Base-by-base conservation (phyloP, 2,888 invertebrate species). In the Volucella inanis region DNA sequence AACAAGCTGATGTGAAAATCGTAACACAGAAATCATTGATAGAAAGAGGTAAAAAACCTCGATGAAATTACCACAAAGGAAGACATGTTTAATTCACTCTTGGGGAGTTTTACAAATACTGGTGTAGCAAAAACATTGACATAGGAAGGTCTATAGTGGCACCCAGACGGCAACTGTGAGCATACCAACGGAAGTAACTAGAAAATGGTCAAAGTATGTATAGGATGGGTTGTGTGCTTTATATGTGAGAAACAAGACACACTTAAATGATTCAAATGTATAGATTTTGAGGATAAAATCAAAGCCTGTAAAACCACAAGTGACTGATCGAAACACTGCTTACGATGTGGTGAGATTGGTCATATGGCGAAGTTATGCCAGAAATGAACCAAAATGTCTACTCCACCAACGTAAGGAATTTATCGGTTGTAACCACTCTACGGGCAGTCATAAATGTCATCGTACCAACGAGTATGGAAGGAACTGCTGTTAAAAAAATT, bases 371-470 rank as follows among this genome's bases (percentile, higher is more conserved):
- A 54, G 54, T 31, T n/a, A n/a, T n/a, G n/a, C n/a, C n/a, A n/a
- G n/a, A n/a, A 31, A 54, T 18, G 31, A 18, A 15, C 54, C 18
- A 54, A 54, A 2, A 54, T 54, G 18, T 15, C 18, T 22, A 54
- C 6, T 54, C 54, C 31, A 31, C 54, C n/a, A n/a, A n/a, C n/a
- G n/a, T n/a, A n/a, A n/a, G n/a, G n/a, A n/a, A n/a, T n/a, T n/a
- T n/a, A n/a, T 54, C 31, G 54, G 31, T 22, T 22, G 31, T 15
- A 54, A 54, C 31, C 55, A 38, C 1, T 14, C 39, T 38, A 38
- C 49, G 14, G 49, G 49, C n/a, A 49, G 49, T 8, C 49, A n/a
- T 38, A 22, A 31, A 54, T 54, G 54, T 54, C 54, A 54, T 54
- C 31, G 22, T 54, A 54, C 54, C 22, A 54, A 54, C n/a, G n/a